These are phyloP conservation scores for Papio anubis DNA, from an alignment of 2,113 vertebrate genomes.

Conservation along the genomic window DNA sequence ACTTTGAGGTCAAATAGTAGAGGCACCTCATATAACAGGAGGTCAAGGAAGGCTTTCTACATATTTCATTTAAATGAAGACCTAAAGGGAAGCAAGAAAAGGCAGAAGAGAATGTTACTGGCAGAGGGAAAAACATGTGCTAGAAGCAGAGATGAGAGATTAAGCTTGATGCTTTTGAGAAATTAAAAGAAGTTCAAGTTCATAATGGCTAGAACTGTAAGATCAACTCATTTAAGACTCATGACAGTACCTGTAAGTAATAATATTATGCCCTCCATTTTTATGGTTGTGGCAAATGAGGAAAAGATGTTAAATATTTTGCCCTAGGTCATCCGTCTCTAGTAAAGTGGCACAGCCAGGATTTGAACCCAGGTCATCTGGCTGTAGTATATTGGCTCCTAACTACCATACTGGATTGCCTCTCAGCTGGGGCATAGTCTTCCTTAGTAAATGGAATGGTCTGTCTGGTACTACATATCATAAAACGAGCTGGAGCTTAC, in stretches of 20 bases:
- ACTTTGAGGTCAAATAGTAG: neutral
- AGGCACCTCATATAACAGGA: neutral
- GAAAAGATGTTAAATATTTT: neutral
- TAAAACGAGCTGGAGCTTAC: neutral
- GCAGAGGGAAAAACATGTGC: neutral
- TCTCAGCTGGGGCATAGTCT: neutral
- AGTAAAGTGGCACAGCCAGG: neutral
- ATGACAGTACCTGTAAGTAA: neutral
- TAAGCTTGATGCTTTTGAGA: slow-evolving; percentile 36
- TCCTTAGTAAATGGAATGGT: neutral
- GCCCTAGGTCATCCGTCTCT: neutral
- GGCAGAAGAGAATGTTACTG: slow-evolving; percentile 17
- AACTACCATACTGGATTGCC: neutral
- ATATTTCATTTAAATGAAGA: slow-evolving; percentile 23
- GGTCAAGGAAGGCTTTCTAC: neutral
- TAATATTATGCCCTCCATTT: neutral
- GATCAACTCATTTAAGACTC: neutral
- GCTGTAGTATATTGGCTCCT: neutral
- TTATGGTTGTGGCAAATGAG: slow-evolving; percentile 19
- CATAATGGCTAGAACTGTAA: neutral
- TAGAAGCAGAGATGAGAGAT: neutral
- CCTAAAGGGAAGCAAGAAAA: slow-evolving; percentile 38
- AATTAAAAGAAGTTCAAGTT: neutral
- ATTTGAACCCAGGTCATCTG: neutral
- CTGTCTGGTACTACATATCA: neutral